Conservation (phyloP, 2,888 invertebrate species). For the Branchipolynoe longqiensis region DNA sequence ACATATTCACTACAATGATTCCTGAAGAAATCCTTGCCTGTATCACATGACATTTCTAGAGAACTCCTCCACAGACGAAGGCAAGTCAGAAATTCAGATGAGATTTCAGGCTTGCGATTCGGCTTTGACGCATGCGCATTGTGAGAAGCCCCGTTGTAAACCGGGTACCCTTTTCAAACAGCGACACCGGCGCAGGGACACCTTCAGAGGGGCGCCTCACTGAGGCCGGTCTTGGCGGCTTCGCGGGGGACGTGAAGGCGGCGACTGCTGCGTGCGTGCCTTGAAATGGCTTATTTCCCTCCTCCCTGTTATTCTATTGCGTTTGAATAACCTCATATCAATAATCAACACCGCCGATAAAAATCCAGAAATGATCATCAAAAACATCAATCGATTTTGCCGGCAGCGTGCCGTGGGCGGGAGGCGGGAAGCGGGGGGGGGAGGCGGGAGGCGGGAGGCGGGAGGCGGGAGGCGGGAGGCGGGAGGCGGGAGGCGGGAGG, state of each 20-base stretch:
- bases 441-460: background rate
- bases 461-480: background rate
- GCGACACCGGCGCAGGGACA: no score
- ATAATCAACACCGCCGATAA: slow-evolving; percentile 49
- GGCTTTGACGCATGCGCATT: no score
- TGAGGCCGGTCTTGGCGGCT: no score
- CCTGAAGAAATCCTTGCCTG: no score
- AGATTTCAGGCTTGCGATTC: no score
- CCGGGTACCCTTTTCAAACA: background rate
- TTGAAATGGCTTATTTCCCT: slow-evolving; percentile 47
- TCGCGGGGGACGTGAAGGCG: slow-evolving; percentile 3
- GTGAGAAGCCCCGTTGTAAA: no score
- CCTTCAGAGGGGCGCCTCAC: no score
- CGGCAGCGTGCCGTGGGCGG: slow-evolving; percentile 3
- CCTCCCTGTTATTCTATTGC: slow-evolving; percentile 28
- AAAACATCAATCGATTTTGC: slow-evolving; percentile 48
- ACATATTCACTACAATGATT: no score
- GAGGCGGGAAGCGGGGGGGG: slow-evolving; percentile 14
- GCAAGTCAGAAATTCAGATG: no score
- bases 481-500: background rate
- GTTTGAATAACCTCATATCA: slow-evolving; percentile 51
- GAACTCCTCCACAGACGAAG: no score
- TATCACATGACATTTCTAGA: no score
- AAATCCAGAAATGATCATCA: slow-evolving; percentile 47
- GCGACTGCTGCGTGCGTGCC: slow-evolving; percentile 13